Base-by-base conservation (phyloP, 2,113 vertebrate species). In the Mirza zaza region DNA sequence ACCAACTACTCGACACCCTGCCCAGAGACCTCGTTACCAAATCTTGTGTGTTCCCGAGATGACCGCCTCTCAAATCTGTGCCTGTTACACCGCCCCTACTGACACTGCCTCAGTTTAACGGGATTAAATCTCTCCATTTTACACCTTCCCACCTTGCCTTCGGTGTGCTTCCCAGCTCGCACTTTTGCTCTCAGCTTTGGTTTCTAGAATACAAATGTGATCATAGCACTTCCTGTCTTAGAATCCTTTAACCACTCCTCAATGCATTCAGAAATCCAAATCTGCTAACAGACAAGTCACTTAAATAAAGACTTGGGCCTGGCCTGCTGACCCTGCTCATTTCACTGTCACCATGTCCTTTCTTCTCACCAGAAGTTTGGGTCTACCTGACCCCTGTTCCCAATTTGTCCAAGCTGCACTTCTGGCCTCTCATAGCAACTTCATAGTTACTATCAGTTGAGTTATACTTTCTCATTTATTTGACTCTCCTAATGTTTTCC, bases 371-470 rank as follows among this genome's bases (percentile, higher is more conserved):
- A 9, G n/a, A 65, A 42, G 10, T 3, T 21, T 29, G 48, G 13
- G 2, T 68, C 29, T 55, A 48, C 61, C 8, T 13, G 42, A 81
- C 0, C 4, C 12, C 27, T 48, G 3, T 8, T 50, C 18, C 48
- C 27, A 48, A 1, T 34, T 34, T 48, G 6, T 2, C 8, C 25
- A 61, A 45, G 0, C 3, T 48, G 1, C 1, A 6, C 3, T 32
- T 45, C 1, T 7, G 34, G n/a, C 18, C 21, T 68, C 11, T 77
- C 42, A 5, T 4, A 32, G 14, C 13, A 70, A 7, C 3, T 71
- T 80, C 42, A 1, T 6, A 65, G 2, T 57, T 2, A 18, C 0
- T n/a, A 68, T 42, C 48, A 39, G 5, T 13, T 13, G 63, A 45
- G 5, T 8, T 39, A 27, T 2, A 21, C 2, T 20, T 68, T 76